These are phyloP conservation scores for Palythoa grandiflora DNA, from an alignment of 92 coral and sea anemone species.

Conservation along the genomic window DNA sequence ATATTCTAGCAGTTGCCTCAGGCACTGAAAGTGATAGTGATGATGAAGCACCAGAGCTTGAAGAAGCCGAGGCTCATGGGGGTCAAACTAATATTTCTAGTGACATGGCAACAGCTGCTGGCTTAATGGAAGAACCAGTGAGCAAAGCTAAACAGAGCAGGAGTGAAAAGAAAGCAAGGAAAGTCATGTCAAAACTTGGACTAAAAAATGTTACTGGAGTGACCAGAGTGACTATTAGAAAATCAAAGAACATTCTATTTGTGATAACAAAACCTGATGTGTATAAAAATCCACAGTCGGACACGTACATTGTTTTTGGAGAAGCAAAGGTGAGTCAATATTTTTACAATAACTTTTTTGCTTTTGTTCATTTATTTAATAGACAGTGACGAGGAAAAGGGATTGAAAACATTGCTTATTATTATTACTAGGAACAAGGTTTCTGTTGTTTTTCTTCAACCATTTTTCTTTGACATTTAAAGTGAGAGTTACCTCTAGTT, in stretches of 20 bases:
- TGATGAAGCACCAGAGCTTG: constrained; percentile 94
- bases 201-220: constrained; percentile 88
- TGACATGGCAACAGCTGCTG: constrained; percentile 98
- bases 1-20: constrained; percentile 71
- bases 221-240: constrained; percentile 89
- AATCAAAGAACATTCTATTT: constrained; percentile 97
- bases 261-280: constrained; percentile 96
- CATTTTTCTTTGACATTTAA: no score
- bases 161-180: constrained; percentile 96
- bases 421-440: no score
- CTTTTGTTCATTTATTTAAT: background rate
- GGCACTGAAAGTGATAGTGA: constrained; percentile 99
- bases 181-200: constrained; percentile 89
- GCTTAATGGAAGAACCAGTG: constrained; percentile 86
- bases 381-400: no score
- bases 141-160: constrained; percentile 97
- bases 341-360: background rate
- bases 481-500: background rate
- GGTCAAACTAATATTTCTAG: constrained; percentile 72
- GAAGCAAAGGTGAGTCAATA: constrained; percentile 91
- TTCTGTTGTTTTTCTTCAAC: no score
- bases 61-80: constrained; percentile 76
- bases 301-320: constrained; percentile 94
- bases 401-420: no score
- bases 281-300: constrained; percentile 90